phyloP scores from a whole-genome alignment of 2,113 vertebrate genomes.

The Callocephalon fimbriatum region DNA sequence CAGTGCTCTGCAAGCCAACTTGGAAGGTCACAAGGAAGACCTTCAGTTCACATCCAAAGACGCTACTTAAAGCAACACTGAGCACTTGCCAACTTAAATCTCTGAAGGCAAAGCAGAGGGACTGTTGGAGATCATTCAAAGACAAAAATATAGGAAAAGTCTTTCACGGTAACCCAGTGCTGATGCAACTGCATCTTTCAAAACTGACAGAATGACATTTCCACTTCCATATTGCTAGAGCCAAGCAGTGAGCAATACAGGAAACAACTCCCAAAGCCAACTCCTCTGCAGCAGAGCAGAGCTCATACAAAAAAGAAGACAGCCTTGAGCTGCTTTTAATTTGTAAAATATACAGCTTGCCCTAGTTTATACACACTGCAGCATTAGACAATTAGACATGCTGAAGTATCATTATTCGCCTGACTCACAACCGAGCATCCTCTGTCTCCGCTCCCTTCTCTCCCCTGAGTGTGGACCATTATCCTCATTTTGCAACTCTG shows the following conservation, averaged over 20 bases:
- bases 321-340: conserved; percentile 36
- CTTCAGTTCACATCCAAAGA: neutral
- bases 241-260: neutral
- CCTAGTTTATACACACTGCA: conserved; percentile 52
- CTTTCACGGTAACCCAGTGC: neutral
- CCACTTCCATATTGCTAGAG: neutral
- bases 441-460: neutral
- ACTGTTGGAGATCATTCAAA: neutral
- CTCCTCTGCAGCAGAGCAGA: neutral
- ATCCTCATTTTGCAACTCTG: conserved; percentile 29
- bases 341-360: conserved; percentile 27
- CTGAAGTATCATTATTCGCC: conserved; percentile 51
- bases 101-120: neutral
- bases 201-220: neutral
- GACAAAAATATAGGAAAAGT: neutral
- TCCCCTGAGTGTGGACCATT: neutral
- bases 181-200: neutral
- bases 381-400: conserved; percentile 66
- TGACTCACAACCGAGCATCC: neutral
- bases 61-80: fast-evolving
- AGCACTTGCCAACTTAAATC: neutral
- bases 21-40: neutral
- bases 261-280: neutral
- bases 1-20: fast-evolving
- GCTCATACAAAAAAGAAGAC: neutral